Conservation (phyloP, 2,888 invertebrate species). For the Meta bourneti region DNA sequence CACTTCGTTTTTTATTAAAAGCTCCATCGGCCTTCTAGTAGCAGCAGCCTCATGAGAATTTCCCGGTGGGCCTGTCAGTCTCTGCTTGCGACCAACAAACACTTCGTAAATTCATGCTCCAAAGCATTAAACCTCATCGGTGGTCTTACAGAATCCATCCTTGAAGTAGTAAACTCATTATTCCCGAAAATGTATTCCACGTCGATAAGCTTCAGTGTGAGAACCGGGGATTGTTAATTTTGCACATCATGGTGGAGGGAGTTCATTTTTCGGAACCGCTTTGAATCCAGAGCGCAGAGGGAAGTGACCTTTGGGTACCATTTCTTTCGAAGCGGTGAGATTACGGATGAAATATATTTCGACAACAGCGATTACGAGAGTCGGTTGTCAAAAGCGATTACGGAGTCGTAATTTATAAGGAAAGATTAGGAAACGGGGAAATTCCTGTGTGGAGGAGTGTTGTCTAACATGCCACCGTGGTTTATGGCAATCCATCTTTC, state of each 20-base stretch:
- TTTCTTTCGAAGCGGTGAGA: slow-evolving; percentile 36
- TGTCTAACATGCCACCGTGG: slow-evolving; percentile 65
- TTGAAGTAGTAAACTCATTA: neutral
- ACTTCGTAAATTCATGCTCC: too few relatives aligned
- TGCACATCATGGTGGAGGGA: neutral
- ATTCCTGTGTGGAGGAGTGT: slow-evolving; percentile 48
- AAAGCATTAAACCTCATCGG: too few relatives aligned
- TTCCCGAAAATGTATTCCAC: neutral
- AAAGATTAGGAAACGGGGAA: slow-evolving; percentile 44
- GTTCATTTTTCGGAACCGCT: slow-evolving; percentile 4
- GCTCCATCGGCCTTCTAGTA: too few relatives aligned
- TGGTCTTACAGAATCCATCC: neutral
- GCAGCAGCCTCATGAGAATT: too few relatives aligned
- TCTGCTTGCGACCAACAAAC: too few relatives aligned
- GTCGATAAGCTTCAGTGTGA: neutral
- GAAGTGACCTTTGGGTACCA: slow-evolving; percentile 23
- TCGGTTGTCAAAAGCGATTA: slow-evolving; percentile 57
- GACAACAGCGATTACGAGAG: slow-evolving; percentile 46
- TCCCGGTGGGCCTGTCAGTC: too few relatives aligned
- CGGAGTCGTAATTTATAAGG: slow-evolving; percentile 51
- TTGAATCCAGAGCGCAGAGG: neutral
- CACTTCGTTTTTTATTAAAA: too few relatives aligned
- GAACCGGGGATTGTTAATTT: neutral
- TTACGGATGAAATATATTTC: slow-evolving; percentile 63
- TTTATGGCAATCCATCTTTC: slow-evolving; percentile 57